Evolutionary conservation across 2,888 invertebrate species (phyloP).

Genomic region (Synergus gifuensis): DNA sequence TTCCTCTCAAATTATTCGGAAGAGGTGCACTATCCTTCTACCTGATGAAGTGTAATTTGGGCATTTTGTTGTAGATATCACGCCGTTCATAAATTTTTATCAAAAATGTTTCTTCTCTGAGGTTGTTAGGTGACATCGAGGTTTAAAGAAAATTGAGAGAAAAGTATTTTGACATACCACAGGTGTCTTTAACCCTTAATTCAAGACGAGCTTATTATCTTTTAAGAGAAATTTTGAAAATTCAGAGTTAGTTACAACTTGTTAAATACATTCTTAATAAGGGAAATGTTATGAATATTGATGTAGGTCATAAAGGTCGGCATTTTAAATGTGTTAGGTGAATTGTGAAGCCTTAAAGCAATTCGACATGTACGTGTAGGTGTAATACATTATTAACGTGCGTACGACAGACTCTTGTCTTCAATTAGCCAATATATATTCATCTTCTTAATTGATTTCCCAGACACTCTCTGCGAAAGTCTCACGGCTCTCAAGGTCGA

Average conservation of each 20-base stretch:
- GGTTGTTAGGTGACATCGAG: neutral
- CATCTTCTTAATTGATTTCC: slow-evolving; percentile 71
- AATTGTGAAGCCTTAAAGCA: slow-evolving; percentile 55
- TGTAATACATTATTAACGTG: slow-evolving; percentile 68
- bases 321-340: slow-evolving; percentile 1
- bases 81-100: slow-evolving; percentile 18
- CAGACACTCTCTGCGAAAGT: slow-evolving; percentile 46
- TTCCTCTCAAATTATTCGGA: slow-evolving; percentile 53
- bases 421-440: slow-evolving; percentile 73
- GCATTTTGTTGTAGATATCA: slow-evolving; percentile 2
- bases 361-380: slow-evolving; percentile 62
- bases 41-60: neutral
- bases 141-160: neutral
- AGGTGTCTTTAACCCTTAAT: too few species aligned
- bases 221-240: neutral
- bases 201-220: neutral
- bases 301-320: neutral
- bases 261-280: neutral
- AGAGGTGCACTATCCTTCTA: neutral
- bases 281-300: neutral
- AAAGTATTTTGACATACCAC: too few species aligned
- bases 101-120: slow-evolving; percentile 11
- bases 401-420: slow-evolving; percentile 60
- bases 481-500: slow-evolving; percentile 45
- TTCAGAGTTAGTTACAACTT: neutral